Evolutionary conservation across 1,140 invertebrate genomes (phyloP).

Genomic region (Achroia grisella): DNA sequence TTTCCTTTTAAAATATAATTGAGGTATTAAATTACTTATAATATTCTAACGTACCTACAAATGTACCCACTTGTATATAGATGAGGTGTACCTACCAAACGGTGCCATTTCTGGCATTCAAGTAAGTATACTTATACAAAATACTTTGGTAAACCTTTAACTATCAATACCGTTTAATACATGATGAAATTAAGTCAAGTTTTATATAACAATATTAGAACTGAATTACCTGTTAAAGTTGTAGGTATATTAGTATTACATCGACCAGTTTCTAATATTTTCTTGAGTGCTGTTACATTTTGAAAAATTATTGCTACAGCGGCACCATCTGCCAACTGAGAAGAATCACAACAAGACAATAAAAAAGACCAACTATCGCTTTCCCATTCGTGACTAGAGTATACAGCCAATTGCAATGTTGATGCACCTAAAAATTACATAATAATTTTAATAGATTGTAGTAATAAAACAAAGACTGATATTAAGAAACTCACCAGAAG

Average conservation of each 20-base stretch:
- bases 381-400: constrained; percentile 49
- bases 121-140: too few relatives aligned
- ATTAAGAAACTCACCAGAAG: constrained; percentile 38
- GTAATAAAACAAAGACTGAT: not conserved
- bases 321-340: constrained; percentile 60
- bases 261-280: constrained; percentile 50
- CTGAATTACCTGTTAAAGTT: constrained; percentile 51
- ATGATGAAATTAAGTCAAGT: too few relatives aligned
- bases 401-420: constrained; percentile 62
- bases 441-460: not conserved
- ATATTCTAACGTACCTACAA: too few relatives aligned
- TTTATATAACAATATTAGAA: too few relatives aligned
- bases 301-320: constrained; percentile 61
- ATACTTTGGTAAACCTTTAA: too few relatives aligned
- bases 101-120: too few relatives aligned
- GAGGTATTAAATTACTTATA: too few relatives aligned
- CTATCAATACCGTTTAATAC: too few relatives aligned
- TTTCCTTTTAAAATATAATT: too few relatives aligned
- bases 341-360: constrained; percentile 57
- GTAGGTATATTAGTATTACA: constrained; percentile 61
- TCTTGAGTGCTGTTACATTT: constrained; percentile 45
- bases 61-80: too few relatives aligned
- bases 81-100: too few relatives aligned
- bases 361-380: constrained; percentile 48
- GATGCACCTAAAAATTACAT: constrained; percentile 45